Percentiles rank a stretch among this genome's conserved stretches.
Conservation (phyloP, 2,888 invertebrate genomes). For the Drosophila aldrichi region DNA sequence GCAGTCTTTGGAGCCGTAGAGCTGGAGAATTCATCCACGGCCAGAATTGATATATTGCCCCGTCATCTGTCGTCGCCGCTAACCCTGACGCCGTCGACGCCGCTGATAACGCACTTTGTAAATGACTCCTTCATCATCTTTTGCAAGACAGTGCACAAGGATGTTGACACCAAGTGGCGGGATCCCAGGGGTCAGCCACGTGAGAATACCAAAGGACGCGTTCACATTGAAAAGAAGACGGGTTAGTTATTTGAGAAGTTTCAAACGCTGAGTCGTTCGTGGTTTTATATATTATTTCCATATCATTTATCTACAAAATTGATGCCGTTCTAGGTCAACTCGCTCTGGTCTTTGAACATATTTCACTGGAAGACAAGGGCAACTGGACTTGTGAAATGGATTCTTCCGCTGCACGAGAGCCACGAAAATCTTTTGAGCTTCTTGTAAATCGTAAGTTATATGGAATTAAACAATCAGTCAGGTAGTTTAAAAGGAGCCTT, state of each 20-base stretch:
- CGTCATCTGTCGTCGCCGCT: slow-evolving; percentile 46
- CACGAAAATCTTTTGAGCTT: slow-evolving; percentile 84
- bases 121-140: slow-evolving; percentile 86
- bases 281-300: background rate
- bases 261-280: background rate
- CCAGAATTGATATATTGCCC: slow-evolving; percentile 16
- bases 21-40: slow-evolving; percentile 44
- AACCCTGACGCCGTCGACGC: slow-evolving; percentile 80
- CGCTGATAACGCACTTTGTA: slow-evolving; percentile 85
- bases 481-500: no score
- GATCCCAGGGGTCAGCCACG: slow-evolving; percentile 83
- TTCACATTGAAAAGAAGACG: slow-evolving; percentile 85
- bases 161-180: slow-evolving; percentile 83
- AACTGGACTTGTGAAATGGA: slow-evolving; percentile 86
- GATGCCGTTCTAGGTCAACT: slow-evolving; percentile 75
- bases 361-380: slow-evolving; percentile 85
- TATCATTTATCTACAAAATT: background rate
- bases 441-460: slow-evolving; percentile 85
- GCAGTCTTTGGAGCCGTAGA: slow-evolving; percentile 64
- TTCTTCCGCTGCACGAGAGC: slow-evolving; percentile 70
- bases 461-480: no score
- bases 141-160: slow-evolving; percentile 82
- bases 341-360: slow-evolving; percentile 86
- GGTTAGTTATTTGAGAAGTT: slow-evolving; percentile 67
- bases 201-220: slow-evolving; percentile 84